Evolutionary conservation across 1,140 invertebrate species (phyloP).

Genomic region (Atta colombica): DNA sequence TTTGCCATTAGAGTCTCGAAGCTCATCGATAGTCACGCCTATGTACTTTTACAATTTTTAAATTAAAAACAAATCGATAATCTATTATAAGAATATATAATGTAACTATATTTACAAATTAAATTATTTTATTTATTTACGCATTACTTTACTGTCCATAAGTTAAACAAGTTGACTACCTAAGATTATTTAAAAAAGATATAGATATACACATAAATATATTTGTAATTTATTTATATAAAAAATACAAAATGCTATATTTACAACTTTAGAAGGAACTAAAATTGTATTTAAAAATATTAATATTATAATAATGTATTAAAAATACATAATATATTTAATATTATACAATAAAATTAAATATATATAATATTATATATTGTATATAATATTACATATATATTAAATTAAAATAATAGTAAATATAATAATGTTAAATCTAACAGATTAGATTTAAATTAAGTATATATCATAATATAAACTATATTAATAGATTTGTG

Average conservation of each 20-base stretch:
- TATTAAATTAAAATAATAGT: slow-evolving; percentile 5
- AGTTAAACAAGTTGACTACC: slow-evolving; percentile 1
- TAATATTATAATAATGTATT: slow-evolving; percentile 5
- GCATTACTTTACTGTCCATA: slow-evolving; percentile 22
- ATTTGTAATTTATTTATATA: slow-evolving; percentile 41
- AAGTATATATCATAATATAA: slow-evolving; percentile 28
- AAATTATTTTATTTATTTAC: slow-evolving; percentile 33
- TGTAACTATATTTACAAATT: neutral
- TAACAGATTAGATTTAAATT: slow-evolving; percentile 20
- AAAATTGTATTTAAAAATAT: slow-evolving; percentile 33
- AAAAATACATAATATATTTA: neutral
- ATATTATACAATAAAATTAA: neutral
- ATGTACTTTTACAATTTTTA: slow-evolving; percentile 5
- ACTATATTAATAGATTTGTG: slow-evolving; percentile 23
- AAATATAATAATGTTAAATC: slow-evolving; percentile 18
- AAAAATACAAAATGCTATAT: slow-evolving; percentile 42
- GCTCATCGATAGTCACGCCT: slow-evolving; percentile 42
- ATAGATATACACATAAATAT: neutral
- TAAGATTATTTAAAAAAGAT: slow-evolving; percentile 35
- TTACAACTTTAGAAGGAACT: neutral
- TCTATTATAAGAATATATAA: neutral
- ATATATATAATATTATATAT: neutral
- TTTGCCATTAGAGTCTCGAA: slow-evolving; percentile 25
- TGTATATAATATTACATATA: neutral
- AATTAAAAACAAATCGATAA: slow-evolving; percentile 1